Evolutionary conservation across 2,113 vertebrate genomes (phyloP).

Genomic region (Apodemus sylvaticus): DNA sequence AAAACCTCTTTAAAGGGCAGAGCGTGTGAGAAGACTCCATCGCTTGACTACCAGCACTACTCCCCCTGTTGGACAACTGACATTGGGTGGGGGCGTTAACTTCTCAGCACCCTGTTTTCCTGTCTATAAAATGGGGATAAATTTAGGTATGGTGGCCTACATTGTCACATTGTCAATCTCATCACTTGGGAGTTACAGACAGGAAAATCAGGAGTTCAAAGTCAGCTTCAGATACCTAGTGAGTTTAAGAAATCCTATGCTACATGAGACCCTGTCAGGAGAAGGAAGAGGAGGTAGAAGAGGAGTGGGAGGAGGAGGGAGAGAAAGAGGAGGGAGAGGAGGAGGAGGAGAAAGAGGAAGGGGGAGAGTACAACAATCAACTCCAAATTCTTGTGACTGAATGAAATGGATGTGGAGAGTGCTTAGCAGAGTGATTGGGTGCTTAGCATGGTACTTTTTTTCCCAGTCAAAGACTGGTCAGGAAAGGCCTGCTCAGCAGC

Average conservation of each 20-base stretch:
- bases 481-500: not conserved
- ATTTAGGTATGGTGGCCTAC: too few relatives aligned
- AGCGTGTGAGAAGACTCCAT: not conserved
- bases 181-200: not conserved
- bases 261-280: not conserved
- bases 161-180: not conserved
- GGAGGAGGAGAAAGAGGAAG: fast-evolving
- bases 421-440: not conserved
- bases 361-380: not conserved
- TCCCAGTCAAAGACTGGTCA: not conserved
- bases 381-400: not conserved
- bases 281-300: not conserved
- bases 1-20: not conserved
- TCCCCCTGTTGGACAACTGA: not conserved
- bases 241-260: not conserved
- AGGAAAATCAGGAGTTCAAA: not conserved
- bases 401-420: not conserved
- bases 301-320: not conserved
- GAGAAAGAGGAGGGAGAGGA: not conserved
- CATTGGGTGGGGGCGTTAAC: not conserved
- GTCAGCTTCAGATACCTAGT: not conserved
- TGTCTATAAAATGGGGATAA: not conserved
- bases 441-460: not conserved
- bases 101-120: not conserved
- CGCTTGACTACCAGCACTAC: not conserved